Conservation (phyloP, 2,797 vertebrate species). For the Thunnus albacares region DNA sequence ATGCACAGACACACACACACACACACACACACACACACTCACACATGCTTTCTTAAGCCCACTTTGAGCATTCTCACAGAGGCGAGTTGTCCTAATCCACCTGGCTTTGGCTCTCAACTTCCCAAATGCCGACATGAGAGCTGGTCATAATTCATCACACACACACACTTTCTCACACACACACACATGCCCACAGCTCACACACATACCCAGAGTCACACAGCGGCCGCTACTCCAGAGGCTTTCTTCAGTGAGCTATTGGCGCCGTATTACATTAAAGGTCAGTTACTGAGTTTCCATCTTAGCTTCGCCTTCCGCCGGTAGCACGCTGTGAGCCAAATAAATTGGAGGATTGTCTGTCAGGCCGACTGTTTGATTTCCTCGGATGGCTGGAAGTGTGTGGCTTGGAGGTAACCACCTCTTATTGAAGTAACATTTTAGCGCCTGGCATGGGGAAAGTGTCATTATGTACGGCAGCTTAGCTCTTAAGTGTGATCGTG, state of each 20-base stretch:
- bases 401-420: conserved; percentile 46
- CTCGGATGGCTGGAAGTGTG: conserved; percentile 51
- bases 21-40: conserved; percentile 25
- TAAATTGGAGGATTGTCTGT: conserved; percentile 73
- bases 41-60: conserved; percentile 27
- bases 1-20: conserved; percentile 15
- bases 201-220: conserved; percentile 40
- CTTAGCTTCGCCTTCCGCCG: conserved; percentile 63
- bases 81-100: conserved; percentile 74
- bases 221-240: conserved; percentile 45
- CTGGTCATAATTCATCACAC: conserved; percentile 74
- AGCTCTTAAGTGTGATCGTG: conserved; percentile 34
- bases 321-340: conserved; percentile 66
- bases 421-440: conserved; percentile 42
- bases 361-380: conserved; percentile 68
- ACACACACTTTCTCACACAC: conserved; percentile 38
- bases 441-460: conserved; percentile 23
- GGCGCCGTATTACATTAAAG: conserved; percentile 78
- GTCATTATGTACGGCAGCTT: conserved; percentile 41
- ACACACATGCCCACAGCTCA: conserved; percentile 27
- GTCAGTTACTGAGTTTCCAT: conserved; percentile 80
- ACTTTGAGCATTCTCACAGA: conserved; percentile 62
- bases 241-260: conserved; percentile 68
- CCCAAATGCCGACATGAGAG: conserved; percentile 73
- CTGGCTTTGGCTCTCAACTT: conserved; percentile 78